Conservation (phyloP, 2,888 invertebrate species). For the Drosophila conformis region DNA sequence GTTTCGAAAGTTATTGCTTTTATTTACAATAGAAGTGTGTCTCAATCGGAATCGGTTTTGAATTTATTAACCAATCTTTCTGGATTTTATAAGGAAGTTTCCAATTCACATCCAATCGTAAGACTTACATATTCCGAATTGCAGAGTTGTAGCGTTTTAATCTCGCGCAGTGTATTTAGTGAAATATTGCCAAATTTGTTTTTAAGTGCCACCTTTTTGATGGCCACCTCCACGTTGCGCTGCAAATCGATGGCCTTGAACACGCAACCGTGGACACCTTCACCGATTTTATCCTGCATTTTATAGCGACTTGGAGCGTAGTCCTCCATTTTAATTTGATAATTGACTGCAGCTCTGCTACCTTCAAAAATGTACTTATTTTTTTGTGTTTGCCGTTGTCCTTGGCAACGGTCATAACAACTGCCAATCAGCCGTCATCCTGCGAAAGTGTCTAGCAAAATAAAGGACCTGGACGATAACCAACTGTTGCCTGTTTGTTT, state of each 20-base stretch:
- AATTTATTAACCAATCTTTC: not conserved
- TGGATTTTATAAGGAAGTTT: not conserved
- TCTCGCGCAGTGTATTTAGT: conserved; percentile 93
- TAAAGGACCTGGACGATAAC: conserved; percentile 24
- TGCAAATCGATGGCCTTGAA: conserved; percentile 92
- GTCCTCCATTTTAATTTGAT: conserved; percentile 78
- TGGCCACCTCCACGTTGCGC: conserved; percentile 92
- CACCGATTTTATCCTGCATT: conserved; percentile 94
- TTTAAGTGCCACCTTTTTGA: conserved; percentile 95
- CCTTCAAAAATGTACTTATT: not conserved
- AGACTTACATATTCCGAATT: conserved; percentile 91
- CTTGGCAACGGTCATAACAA: conserved; percentile 74
- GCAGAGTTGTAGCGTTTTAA: conserved; percentile 93
- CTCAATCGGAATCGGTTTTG: not conserved
- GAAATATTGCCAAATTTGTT: conserved; percentile 91
- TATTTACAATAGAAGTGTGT: not conserved
- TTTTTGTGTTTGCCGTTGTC: conserved; percentile 37
- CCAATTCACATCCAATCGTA: not conserved
- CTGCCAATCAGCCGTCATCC: conserved; percentile 1
- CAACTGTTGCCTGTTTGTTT: conserved; percentile 69
- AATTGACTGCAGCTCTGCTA: conserved; percentile 8
- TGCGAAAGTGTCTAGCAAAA: conserved; percentile 47
- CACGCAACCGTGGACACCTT: conserved; percentile 98
- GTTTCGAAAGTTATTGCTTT: not conserved
- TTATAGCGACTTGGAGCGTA: conserved; percentile 84